A percentile compares a stretch with the other conserved stretches of the same genome.
These are phyloP conservation scores for Melieria picta DNA, from an alignment of 2,888 invertebrate species.

Conservation along the genomic window DNA sequence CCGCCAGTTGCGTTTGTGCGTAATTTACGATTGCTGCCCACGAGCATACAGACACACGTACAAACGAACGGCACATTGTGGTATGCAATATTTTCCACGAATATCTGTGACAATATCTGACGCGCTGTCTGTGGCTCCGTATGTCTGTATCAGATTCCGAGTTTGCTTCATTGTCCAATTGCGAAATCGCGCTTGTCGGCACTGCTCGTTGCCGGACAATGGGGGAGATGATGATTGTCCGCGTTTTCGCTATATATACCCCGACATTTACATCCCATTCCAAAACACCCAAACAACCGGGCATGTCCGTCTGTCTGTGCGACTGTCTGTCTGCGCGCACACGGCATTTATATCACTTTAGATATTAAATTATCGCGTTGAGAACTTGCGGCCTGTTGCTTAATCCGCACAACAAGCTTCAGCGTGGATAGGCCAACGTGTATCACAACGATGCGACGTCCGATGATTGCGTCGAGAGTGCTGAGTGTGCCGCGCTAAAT, in stretches of 20 bases:
- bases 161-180: not conserved
- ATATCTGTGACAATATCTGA: too few species aligned
- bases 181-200: slow-evolving; percentile 6
- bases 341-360: slow-evolving; percentile 27
- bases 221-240: not conserved
- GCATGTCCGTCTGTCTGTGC: not conserved
- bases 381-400: not conserved
- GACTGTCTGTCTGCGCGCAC: slow-evolving; percentile 2
- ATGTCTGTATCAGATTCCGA: not conserved
- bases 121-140: not conserved
- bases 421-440: too few species aligned
- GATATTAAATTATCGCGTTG: slow-evolving; percentile 25
- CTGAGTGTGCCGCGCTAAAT: not conserved
- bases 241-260: not conserved
- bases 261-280: not conserved
- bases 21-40: not conserved
- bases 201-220: not conserved
- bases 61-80: too few species aligned
- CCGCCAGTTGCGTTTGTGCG: slow-evolving; percentile 19
- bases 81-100: too few species aligned
- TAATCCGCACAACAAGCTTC: slow-evolving; percentile 14
- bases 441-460: too few species aligned
- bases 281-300: not conserved
- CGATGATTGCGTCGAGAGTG: not conserved
- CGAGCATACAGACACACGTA: not conserved